Evolutionary conservation across 2,113 vertebrate genomes (phyloP).

Genomic region (Speoplatyrhinus poulsoni): DNA sequence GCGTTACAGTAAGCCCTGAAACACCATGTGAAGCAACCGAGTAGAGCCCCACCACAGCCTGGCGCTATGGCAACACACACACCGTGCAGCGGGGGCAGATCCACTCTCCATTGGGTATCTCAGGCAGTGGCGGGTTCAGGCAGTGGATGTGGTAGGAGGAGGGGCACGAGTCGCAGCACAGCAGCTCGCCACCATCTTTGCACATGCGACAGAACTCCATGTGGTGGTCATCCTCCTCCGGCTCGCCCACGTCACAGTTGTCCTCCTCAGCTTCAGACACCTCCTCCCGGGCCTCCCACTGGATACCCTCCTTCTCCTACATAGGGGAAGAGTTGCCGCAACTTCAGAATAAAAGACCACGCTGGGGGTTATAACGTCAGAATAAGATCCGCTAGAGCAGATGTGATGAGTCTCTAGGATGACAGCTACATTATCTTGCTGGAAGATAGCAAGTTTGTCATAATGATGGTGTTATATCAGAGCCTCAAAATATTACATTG

Average conservation of each 20-base stretch:
- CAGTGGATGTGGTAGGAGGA: constrained; percentile 99
- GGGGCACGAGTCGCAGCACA: constrained; percentile 96
- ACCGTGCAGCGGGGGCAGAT: constrained; percentile 97
- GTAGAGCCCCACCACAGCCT: no score
- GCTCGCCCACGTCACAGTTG: constrained; percentile 78
- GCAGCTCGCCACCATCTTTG: constrained; percentile 95
- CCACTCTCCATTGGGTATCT: constrained; percentile 98
- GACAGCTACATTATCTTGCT: background rate
- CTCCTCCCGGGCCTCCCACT: constrained; percentile 97
- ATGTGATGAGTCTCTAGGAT: background rate
- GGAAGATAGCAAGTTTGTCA: no score
- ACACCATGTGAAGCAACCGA: no score
- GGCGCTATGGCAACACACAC: background rate
- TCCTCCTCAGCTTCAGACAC: constrained; percentile 90
- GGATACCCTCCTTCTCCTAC: constrained; percentile 97
- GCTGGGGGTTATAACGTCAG: background rate
- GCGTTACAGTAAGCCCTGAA: no score
- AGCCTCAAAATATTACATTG: no score
- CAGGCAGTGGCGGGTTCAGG: constrained; percentile 92
- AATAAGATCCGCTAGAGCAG: background rate
- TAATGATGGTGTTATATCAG: no score
- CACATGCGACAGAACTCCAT: constrained; percentile 99
- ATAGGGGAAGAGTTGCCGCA: background rate
- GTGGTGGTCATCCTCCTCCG: constrained; percentile 95
- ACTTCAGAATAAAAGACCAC: background rate